Evolutionary conservation across 2,113 vertebrate genomes (phyloP).

Genomic region (Papio anubis): DNA sequence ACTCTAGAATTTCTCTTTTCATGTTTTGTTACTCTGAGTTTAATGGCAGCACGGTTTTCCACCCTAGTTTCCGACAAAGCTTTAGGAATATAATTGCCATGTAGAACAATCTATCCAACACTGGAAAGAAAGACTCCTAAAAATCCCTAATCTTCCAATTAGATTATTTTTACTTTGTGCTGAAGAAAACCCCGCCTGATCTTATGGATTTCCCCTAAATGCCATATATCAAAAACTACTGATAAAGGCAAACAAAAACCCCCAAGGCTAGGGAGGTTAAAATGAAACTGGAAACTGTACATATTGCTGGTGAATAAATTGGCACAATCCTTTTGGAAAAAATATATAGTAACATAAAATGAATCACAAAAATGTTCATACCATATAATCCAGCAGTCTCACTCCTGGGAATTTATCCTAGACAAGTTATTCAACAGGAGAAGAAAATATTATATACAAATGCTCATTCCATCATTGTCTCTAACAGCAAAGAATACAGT

Average conservation of each 20-base stretch:
- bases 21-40: not conserved
- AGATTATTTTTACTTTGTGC: slow-evolving; percentile 44
- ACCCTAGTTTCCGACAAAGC: not conserved
- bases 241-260: not conserved
- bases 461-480: slow-evolving; percentile 24
- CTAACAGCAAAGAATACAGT: slow-evolving; percentile 47
- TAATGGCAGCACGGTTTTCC: not conserved
- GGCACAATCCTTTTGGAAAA: not conserved
- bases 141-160: slow-evolving; percentile 1
- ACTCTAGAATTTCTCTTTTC: not conserved
- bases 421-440: slow-evolving; percentile 41
- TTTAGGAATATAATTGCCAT: not conserved
- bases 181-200: slow-evolving; percentile 4
- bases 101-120: not conserved
- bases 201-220: slow-evolving; percentile 33
- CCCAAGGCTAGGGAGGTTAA: not conserved
- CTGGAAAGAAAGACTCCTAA: not conserved
- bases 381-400: slow-evolving; percentile 34
- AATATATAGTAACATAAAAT: slow-evolving; percentile 31
- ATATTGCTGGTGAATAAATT: not conserved
- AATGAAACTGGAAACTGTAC: slow-evolving; percentile 32
- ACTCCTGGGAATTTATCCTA: slow-evolving; percentile 52
- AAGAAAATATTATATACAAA: slow-evolving; percentile 37
- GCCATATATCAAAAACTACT: slow-evolving; percentile 10
- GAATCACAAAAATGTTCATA: slow-evolving; percentile 43